Evolutionary conservation across 2,797 vertebrate genomes (phyloP), one percentile per base, ranked within the genome.

Genomic region (Okamejei kenojei): DNA sequence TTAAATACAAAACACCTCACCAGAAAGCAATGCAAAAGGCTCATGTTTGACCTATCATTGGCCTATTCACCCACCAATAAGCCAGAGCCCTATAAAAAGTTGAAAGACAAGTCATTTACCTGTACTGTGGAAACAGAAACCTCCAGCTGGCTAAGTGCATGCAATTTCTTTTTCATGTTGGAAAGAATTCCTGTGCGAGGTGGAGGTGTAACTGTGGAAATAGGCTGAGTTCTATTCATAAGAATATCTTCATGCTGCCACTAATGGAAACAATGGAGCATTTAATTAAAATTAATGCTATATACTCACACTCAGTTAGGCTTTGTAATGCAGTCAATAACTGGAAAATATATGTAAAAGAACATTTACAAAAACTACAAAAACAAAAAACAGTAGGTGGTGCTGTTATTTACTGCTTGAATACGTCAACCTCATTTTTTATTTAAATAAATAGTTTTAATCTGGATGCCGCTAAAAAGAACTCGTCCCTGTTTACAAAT

Each of bases 121-220:
- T 99, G 99, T 73, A 98, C 96, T 7, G 97, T 95, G 1, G 96
- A 96, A 8, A 99, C 98, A 71, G 98, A 98, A 26, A 97, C 97
- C 94, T 99, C 99, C 23, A 99, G 98, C 93, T 99, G 99, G 95
- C 98, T 98, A 93, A 99, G 97, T 0, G 98, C 98, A 94, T 99
- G 99, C 76, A 99, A 96, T 94, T 99, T 99, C 97, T 99, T 99
- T 94, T 99, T 99, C 98, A 99, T 98, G 96, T 97, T 99, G 95
- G 97, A 97, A 94, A 99, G 96, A 95, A 99, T 99, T 93, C 98
- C 97, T 35, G 99, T 97, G 0, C 99, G 98, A 63, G 98, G 98
- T 1, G 98, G 98, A 45, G 98, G 97, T 93, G 97, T 98, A 94
- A 99, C 97, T 29, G 86, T 71, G 2, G 98, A 97, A 94, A 99